Conservation (phyloP, 2,113 vertebrate species). For the Sinocyclocheilus maitianheensis region DNA sequence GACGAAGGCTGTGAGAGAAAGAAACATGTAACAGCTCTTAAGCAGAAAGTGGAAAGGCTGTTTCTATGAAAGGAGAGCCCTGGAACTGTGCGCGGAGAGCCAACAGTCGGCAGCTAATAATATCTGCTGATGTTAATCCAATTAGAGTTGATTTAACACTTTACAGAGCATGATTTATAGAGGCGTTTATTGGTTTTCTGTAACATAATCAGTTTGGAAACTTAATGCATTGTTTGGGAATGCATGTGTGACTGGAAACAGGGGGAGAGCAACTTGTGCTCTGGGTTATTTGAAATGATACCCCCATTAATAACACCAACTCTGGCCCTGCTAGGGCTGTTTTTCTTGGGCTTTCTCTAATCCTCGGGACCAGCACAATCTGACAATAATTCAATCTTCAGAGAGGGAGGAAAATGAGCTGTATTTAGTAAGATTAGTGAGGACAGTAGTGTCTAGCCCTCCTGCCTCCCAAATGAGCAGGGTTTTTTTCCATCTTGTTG, state of each 20-base stretch:
- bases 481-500: constrained; percentile 76
- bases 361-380: constrained; percentile 59
- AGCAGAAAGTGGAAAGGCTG: constrained; percentile 55
- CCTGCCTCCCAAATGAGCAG: constrained; percentile 75
- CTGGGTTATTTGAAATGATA: constrained; percentile 83
- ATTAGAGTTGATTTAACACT: constrained; percentile 86
- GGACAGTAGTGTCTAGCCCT: constrained; percentile 78
- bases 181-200: constrained; percentile 86
- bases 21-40: constrained; percentile 48
- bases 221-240: constrained; percentile 87
- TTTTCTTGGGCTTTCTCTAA: constrained; percentile 56
- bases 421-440: constrained; percentile 82
- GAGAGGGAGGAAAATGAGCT: constrained; percentile 82
- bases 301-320: constrained; percentile 79
- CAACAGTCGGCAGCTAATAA: constrained; percentile 77
- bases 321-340: constrained; percentile 59
- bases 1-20: constrained; percentile 5
- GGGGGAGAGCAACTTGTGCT: constrained; percentile 77
- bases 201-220: constrained; percentile 85
- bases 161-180: constrained; percentile 84
- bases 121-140: constrained; percentile 84
- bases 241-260: constrained; percentile 79
- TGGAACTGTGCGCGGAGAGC: constrained; percentile 77
- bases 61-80: constrained; percentile 69
- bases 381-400: constrained; percentile 84